phyloP scores from a whole-genome alignment of 2,113 vertebrate species.

The Nothobranchius kuhntae region DNA sequence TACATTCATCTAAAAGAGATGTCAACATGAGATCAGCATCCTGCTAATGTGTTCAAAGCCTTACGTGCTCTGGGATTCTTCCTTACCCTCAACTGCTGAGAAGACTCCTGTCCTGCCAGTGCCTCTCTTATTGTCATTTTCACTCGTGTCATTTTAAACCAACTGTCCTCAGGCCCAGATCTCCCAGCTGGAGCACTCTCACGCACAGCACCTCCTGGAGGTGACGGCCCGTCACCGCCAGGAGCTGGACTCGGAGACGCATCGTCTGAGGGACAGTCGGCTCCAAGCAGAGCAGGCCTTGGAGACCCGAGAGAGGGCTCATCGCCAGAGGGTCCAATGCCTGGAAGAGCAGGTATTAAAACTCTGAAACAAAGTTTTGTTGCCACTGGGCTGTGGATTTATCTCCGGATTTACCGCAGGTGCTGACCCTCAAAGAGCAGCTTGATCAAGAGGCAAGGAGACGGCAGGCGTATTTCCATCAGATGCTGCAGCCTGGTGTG shows the following conservation, averaged over 20 bases:
- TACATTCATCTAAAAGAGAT: too few relatives aligned
- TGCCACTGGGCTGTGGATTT: not conserved
- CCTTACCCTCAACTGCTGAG: not conserved
- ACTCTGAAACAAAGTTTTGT: not conserved
- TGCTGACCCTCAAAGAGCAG: conserved; percentile 78
- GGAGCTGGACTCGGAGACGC: conserved; percentile 71
- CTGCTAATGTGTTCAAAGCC: not conserved
- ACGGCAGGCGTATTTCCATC: conserved; percentile 61
- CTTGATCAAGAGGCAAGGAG: conserved; percentile 72
- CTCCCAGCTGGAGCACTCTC: conserved; percentile 71
- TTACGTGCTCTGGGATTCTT: not conserved
- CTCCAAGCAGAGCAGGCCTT: conserved; percentile 72
- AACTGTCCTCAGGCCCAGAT: conserved; percentile 67
- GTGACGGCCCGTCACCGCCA: conserved; percentile 71
- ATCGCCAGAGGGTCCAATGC: conserved; percentile 68
- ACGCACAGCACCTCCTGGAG: conserved; percentile 77
- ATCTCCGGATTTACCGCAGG: conserved; percentile 45
- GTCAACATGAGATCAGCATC: not conserved
- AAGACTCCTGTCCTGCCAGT: not conserved
- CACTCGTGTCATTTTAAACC: conserved; percentile 12
- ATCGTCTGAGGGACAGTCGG: conserved; percentile 62
- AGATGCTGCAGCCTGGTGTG: conserved; percentile 61
- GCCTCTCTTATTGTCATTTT: not conserved
- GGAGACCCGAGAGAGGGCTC: conserved; percentile 73
- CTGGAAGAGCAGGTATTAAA: conserved; percentile 78